Evolutionary conservation across 2,888 invertebrate species (phyloP), one percentile per base, ranked within the genome.

Genomic region (Ephialtes manifestator): DNA sequence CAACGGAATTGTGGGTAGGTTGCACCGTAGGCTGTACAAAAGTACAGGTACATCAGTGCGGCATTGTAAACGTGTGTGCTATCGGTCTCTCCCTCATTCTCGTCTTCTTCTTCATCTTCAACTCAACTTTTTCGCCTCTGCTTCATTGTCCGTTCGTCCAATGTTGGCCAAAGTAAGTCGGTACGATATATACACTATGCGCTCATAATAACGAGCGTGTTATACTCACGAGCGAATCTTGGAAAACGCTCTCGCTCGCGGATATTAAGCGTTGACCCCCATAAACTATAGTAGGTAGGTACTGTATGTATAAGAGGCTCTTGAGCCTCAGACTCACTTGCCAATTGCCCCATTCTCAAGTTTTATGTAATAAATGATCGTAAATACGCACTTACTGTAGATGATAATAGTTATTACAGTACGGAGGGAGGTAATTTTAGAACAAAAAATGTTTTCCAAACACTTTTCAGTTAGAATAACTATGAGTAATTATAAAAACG

Each of bases 1-100:
- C 72, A 86, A 87, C 88, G 84, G 87, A 90, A 89, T 90, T 84
- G 89, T 88, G 87, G 88, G 83, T 85, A 89, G 89, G 85, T 70
- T 83, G 85, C 81, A 87, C 85, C 65, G 83, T 87, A 88, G 86
- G 85, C 81, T 65, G 58, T 43, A 18, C 67, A 67, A 67, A 35
- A 67, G 35, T 53, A 39, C 70, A 28, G 46, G 78, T 70, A 78
- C 48, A 55, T 11, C 43, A 35, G 35, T 24, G 58, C 58, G 28
- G 53, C 46, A 78, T 79, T 75, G 78, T 55, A 83, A 83, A 65
- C 28, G 35, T 65, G 76, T 39, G 43, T 13, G n/a, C 53, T 39
- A 70, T 68, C 70, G 43, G 51, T 46, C n/a, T 11, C 46, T 84
- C 28, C 15, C 55, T 75, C 68, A 2, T 67, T 76, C 83, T 74